These are phyloP conservation scores for Pardosa pseudoannulata DNA, from an alignment of 2,888 invertebrate species.

Conservation along the genomic window DNA sequence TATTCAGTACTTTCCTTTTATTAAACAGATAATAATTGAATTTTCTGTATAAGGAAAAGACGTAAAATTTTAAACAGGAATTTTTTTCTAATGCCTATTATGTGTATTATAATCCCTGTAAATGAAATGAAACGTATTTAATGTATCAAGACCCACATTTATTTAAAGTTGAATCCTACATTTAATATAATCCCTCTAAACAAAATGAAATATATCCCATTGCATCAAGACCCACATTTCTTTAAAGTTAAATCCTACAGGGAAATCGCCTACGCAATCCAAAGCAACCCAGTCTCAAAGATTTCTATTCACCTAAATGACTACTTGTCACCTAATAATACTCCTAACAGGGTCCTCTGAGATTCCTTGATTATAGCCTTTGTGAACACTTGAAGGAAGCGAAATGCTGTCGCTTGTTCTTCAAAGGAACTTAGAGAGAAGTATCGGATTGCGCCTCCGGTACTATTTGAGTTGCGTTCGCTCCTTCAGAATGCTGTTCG, in stretches of 20 bases:
- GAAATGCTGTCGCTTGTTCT: background rate
- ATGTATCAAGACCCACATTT: background rate
- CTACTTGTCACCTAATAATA: constrained; percentile 2
- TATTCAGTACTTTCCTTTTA: no score
- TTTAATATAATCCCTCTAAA: no score
- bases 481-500: background rate
- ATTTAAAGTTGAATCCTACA: background rate
- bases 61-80: no score
- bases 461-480: background rate
- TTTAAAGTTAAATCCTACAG: background rate
- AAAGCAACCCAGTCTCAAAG: background rate
- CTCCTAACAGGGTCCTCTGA: background rate
- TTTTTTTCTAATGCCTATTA: no score
- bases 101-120: no score
- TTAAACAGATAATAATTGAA: no score
- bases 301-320: constrained; percentile 5
- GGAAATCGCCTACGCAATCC: background rate
- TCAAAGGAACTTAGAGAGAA: background rate
- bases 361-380: constrained; percentile 2
- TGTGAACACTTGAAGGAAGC: background rate
- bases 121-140: background rate
- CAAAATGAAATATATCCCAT: background rate
- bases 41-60: no score
- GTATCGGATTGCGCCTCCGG: background rate
- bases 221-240: background rate